phyloP scores from a whole-genome alignment of 2,888 invertebrate genomes.

The Hofmannophila pseudospretella region DNA sequence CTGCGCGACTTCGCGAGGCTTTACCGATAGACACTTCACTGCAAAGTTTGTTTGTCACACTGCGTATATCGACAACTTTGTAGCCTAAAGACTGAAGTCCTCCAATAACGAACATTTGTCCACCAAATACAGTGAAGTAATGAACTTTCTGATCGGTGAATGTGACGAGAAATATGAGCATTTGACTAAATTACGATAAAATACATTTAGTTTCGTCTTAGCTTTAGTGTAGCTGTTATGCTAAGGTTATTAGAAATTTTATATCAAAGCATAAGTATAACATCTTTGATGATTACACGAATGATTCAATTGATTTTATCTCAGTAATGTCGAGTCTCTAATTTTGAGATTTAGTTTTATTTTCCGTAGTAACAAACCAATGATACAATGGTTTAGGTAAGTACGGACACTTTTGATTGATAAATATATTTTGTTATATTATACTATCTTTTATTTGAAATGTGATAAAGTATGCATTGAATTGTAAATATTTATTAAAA shows the following conservation, averaged over 20 bases:
- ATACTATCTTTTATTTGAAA: conserved; percentile 59
- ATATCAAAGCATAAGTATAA: not conserved
- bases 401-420: conserved; percentile 42
- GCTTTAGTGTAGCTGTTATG: not conserved
- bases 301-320: not conserved
- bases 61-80: too few species aligned
- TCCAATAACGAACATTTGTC: too few species aligned
- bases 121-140: too few species aligned
- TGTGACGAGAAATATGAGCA: too few species aligned
- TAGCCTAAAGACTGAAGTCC: too few species aligned
- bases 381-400: conserved; percentile 31
- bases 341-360: not conserved
- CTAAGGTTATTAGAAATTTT: not conserved
- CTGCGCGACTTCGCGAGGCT: conserved; percentile 91
- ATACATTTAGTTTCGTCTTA: too few species aligned
- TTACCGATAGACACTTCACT: conserved; percentile 89
- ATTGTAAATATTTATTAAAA: conserved; percentile 74
- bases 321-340: not conserved
- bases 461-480: conserved; percentile 61
- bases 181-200: too few species aligned
- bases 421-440: conserved; percentile 62
- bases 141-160: too few species aligned
- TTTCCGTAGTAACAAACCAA: not conserved
- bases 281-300: not conserved
- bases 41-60: too few species aligned